Conservation (phyloP, 2,888 invertebrate species). For the Polyommatus iphigenia region DNA sequence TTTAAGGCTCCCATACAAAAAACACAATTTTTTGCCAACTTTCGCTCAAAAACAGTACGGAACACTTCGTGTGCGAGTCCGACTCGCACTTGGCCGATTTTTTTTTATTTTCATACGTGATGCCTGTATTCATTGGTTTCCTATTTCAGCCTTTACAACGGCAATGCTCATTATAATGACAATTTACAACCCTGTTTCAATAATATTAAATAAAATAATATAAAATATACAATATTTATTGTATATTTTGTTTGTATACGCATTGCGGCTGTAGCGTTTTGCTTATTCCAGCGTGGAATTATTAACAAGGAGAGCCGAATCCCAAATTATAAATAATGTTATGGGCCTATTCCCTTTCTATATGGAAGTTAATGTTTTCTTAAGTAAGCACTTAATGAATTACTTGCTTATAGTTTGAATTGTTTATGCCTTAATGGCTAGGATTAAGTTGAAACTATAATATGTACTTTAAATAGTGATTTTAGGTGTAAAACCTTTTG, state of each 20-base stretch:
- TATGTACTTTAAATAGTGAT: too few species aligned
- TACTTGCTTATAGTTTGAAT: neutral
- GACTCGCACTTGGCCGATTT: too few species aligned
- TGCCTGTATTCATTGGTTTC: neutral
- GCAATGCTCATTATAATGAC: neutral
- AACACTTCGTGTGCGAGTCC: too few species aligned
- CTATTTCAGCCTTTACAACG: neutral
- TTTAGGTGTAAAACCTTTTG: too few species aligned
- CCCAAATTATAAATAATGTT: conserved; percentile 22
- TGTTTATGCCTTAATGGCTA: neutral
- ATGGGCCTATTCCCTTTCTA: conserved; percentile 14
- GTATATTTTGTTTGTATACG: conserved; percentile 14
- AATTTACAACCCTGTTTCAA: neutral
- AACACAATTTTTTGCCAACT: too few species aligned
- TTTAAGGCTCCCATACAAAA: too few species aligned
- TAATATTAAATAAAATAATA: too few species aligned
- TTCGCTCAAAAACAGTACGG: too few species aligned
- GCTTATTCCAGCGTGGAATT: conserved; percentile 4
- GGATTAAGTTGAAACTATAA: neutral
- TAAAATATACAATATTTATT: too few species aligned
- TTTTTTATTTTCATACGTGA: too few species aligned
- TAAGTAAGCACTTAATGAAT: conserved; percentile 16
- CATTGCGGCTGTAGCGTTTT: conserved; percentile 9
- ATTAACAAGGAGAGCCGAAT: conserved; percentile 15
- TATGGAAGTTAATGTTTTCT: conserved; percentile 19